Base-by-base conservation (phyloP, 2,797 vertebrate genomes). In the Prionace glauca region DNA sequence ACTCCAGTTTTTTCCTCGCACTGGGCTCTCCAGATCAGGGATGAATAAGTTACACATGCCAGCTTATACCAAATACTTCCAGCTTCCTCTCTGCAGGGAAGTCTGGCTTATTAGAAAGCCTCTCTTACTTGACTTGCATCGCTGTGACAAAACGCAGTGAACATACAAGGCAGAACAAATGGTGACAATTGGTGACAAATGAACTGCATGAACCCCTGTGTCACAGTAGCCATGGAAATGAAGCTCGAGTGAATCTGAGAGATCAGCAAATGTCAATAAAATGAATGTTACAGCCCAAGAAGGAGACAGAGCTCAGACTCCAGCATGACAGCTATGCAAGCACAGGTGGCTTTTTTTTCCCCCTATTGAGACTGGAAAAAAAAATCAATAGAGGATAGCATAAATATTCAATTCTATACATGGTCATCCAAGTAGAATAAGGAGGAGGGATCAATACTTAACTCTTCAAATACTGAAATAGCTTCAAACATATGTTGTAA, bases 101-200 rank as follows among this genome's bases (percentile, higher is more conserved):
- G 96, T 90, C 79, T 96, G 96, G 97, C 97, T 97, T 97, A 97
- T 97, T 97, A 97, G 97, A 97, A 96, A 96, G 97, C 96, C 96
- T 96, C 67, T 97, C 96, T 96, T 96, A 96, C 97, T 97, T 96
- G 96, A 95, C 96, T 96, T 96, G 95, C 97, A 97, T 97, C 97
- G 96, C 97, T 96, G 95, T 96, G 97, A 97, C 98, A 98, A 98
- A 98, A 97, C 96, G 97, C 97, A 97, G 97, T 97, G 98, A 96
- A 97, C 98, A 97, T 95, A 97, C 97, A 96, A 96, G 97, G 97
- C 96, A 79, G 96, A 96, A 97, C 98, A 98, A 98, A 98, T 97
- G 96, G 97, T 98, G 98, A 98, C 98, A 98, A 98, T 97, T 98
- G 98, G 97, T 99, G 98, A 98, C 98, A 98, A 99, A 99, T 98